Percentiles rank a stretch among this genome's conserved stretches.
phyloP scores from a whole-genome alignment of 1,140 invertebrate genomes.

The Saccostrea glomerata region DNA sequence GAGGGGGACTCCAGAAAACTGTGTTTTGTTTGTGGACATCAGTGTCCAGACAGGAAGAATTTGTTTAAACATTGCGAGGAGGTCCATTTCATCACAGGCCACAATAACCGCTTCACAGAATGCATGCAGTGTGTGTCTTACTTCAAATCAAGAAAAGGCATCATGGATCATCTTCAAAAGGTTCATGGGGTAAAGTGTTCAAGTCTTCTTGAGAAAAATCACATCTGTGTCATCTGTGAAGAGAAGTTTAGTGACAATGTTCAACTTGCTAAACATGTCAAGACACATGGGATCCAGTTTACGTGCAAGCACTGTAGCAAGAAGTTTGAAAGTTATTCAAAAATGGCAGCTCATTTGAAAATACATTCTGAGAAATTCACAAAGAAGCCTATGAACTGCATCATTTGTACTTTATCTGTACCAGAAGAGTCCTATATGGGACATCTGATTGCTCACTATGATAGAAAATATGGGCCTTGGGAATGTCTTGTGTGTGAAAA shows the following conservation, averaged over 20 bases:
- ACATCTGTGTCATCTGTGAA: slow-evolving; percentile 24
- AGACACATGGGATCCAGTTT: slow-evolving; percentile 5
- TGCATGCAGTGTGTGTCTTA: slow-evolving; percentile 15
- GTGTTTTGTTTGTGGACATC: slow-evolving; percentile 35
- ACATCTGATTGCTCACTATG: slow-evolving; percentile 32
- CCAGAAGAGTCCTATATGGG: not conserved
- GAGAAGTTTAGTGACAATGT: slow-evolving; percentile 17
- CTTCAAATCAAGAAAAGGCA: slow-evolving; percentile 18
- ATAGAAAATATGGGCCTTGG: slow-evolving; percentile 26
- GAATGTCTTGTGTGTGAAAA: slow-evolving; percentile 22
- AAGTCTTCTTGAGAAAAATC: not conserved
- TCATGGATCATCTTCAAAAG: slow-evolving; percentile 7
- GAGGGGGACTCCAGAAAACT: not conserved
- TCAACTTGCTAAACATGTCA: slow-evolving; percentile 14
- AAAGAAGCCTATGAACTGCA: not conserved
- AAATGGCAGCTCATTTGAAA: slow-evolving; percentile 23
- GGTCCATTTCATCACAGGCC: slow-evolving; percentile 20
- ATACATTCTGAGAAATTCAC: not conserved
- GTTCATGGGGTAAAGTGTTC: slow-evolving; percentile 2
- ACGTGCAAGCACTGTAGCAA: not conserved
- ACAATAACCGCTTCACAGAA: slow-evolving; percentile 24
- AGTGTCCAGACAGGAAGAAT: not conserved
- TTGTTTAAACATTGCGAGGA: slow-evolving; percentile 24
- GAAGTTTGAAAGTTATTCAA: not conserved
- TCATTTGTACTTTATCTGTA: slow-evolving; percentile 19